Evolutionary conservation across 2,888 invertebrate species (phyloP).

Genomic region (Onthophagus sagittarius): DNA sequence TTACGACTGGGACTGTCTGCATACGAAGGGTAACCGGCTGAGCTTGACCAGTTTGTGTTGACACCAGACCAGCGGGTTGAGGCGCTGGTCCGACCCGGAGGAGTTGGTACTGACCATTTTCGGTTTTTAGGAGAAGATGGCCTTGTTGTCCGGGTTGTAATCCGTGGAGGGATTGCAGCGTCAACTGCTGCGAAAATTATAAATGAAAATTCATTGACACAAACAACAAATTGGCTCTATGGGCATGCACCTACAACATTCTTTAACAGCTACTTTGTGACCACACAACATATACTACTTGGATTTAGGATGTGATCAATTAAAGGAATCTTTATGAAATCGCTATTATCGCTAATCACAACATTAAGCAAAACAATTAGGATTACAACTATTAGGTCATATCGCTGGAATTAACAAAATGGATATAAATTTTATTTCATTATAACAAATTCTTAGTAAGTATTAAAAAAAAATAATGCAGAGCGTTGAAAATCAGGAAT

Average conservation of each 20-base stretch:
- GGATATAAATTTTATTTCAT: too few species aligned
- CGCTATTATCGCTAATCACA: too few species aligned
- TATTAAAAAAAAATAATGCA: too few species aligned
- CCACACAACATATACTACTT: not conserved
- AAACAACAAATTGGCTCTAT: slow-evolving; percentile 14
- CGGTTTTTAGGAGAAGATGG: slow-evolving; percentile 91
- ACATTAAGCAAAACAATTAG: too few species aligned
- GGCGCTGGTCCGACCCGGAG: slow-evolving; percentile 84
- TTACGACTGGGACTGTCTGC: slow-evolving; percentile 84
- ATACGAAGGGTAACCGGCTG: slow-evolving; percentile 74
- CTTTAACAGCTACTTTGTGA: slow-evolving; percentile 8
- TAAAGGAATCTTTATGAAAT: too few species aligned
- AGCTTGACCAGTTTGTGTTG: slow-evolving; percentile 55
- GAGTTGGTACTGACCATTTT: slow-evolving; percentile 93
- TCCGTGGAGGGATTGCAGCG: slow-evolving; percentile 81
- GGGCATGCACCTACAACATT: slow-evolving; percentile 2
- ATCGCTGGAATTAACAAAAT: too few species aligned
- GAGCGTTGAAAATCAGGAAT: too few species aligned
- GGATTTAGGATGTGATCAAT: not conserved
- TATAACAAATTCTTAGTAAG: too few species aligned
- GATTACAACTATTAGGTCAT: too few species aligned
- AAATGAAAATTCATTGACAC: slow-evolving; percentile 11
- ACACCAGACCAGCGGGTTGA: slow-evolving; percentile 50
- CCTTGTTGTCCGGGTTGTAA: slow-evolving; percentile 84
- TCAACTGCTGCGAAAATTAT: slow-evolving; percentile 63